Conservation (phyloP, 2,797 vertebrate genomes). For the Diglossa cyanea region DNA sequence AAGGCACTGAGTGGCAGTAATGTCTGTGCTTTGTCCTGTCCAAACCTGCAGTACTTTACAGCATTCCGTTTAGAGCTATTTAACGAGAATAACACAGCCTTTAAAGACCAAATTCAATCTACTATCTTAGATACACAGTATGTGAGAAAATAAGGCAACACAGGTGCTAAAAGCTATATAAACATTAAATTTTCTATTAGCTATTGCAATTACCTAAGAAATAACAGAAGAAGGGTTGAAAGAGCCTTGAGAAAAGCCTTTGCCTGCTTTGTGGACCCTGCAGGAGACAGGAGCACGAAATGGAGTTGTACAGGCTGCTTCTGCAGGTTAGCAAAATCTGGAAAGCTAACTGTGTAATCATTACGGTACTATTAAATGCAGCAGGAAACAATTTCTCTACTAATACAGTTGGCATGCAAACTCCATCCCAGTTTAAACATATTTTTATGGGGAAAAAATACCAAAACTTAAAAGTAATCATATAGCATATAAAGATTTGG, state of each 20-base stretch:
- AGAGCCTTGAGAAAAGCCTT: background rate
- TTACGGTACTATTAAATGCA: background rate
- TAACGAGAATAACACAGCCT: background rate
- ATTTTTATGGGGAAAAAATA: background rate
- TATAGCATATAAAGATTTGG: background rate
- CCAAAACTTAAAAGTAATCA: background rate
- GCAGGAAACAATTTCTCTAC: background rate
- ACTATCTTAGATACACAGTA: background rate
- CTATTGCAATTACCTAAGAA: background rate
- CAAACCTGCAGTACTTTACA: background rate
- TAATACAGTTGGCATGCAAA: accelerated
- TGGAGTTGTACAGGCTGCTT: background rate
- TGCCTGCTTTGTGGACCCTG: background rate
- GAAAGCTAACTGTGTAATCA: background rate
- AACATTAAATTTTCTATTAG: background rate
- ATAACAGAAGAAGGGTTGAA: background rate
- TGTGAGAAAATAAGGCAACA: background rate
- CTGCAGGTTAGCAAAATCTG: accelerated
- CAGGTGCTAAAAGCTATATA: background rate
- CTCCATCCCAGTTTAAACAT: background rate
- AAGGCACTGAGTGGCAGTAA: background rate
- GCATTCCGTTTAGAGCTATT: background rate
- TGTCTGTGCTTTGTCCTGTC: background rate
- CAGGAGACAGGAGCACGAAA: background rate
- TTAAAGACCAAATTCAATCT: background rate